These are phyloP conservation scores for Lycaon pictus DNA, from an alignment of 2,113 vertebrate species.

Conservation along the genomic window DNA sequence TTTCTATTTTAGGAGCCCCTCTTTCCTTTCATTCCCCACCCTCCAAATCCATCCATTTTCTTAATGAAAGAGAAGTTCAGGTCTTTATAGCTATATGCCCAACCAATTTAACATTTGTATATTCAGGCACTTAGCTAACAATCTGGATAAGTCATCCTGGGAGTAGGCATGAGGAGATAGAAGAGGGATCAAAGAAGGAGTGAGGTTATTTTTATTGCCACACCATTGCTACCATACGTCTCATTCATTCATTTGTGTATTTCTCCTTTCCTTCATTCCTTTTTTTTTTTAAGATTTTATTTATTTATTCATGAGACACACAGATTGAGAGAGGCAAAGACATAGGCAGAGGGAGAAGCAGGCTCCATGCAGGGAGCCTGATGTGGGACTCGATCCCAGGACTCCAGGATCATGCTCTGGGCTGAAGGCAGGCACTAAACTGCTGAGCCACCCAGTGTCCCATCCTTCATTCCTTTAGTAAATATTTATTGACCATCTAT, in stretches of 20 bases:
- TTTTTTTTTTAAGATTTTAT: neutral
- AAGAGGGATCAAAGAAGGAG: neutral
- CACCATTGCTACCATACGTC: neutral
- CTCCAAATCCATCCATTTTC: neutral
- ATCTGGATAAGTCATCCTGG: neutral
- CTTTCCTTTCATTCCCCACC: neutral
- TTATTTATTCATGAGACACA: too few relatives aligned
- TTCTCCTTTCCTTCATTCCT: neutral
- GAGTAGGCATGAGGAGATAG: neutral
- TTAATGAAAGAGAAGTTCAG: neutral
- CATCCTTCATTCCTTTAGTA: neutral
- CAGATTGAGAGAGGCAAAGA: too few relatives aligned
- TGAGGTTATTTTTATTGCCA: neutral
- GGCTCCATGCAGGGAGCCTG: too few relatives aligned
- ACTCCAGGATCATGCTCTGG: too few relatives aligned
- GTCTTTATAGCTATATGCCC: neutral
- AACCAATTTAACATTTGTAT: neutral
- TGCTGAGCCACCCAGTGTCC: too few relatives aligned
- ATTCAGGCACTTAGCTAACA: neutral
- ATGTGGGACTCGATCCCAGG: too few relatives aligned
- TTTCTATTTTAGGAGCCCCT: neutral
- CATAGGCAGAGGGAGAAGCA: too few relatives aligned
- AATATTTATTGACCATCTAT: neutral
- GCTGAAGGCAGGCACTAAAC: too few relatives aligned
- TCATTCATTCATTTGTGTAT: neutral